phyloP scores from a whole-genome alignment of 1,140 invertebrate species.

The Potamilus streckersoni region DNA sequence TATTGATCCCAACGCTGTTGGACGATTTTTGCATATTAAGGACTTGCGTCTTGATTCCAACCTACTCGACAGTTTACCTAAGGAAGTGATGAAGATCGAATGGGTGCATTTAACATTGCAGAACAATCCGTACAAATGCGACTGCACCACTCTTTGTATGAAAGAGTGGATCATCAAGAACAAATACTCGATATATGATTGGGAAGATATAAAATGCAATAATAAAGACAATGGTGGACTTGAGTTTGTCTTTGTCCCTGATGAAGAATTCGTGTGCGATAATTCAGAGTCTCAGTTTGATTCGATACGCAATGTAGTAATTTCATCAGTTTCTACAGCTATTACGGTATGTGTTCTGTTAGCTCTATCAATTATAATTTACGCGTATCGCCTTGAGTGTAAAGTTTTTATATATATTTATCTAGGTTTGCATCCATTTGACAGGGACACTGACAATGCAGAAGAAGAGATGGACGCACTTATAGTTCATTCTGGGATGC shows the following conservation, averaged over 20 bases:
- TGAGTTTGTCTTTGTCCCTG: constrained; percentile 34
- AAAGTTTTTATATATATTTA: constrained; percentile 51
- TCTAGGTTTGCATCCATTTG: constrained; percentile 51
- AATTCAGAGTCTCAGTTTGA: constrained; percentile 15
- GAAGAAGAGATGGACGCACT: constrained; percentile 38
- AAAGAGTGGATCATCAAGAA: constrained; percentile 42
- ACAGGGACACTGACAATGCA: constrained; percentile 37
- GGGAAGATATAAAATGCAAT: constrained; percentile 36
- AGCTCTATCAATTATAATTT: constrained; percentile 22
- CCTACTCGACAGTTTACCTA: constrained; percentile 34
- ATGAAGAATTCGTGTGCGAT: constrained; percentile 44
- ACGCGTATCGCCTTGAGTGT: constrained; percentile 36
- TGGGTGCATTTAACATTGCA: constrained; percentile 22
- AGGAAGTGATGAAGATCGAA: constrained; percentile 11
- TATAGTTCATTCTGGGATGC: constrained; percentile 33
- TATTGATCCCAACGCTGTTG: constrained; percentile 18
- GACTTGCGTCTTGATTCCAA: constrained; percentile 41
- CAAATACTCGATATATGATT: constrained; percentile 16
- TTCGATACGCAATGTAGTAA: constrained; percentile 17
- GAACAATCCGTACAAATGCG: constrained; percentile 47
- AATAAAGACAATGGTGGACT: constrained; percentile 34
- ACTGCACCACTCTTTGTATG: constrained; percentile 50
- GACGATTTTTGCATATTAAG: constrained; percentile 15
- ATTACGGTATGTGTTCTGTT: constrained; percentile 28
- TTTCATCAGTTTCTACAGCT: constrained; percentile 26